These are phyloP conservation scores for Rhopalosiphum maidis DNA, from an alignment of 1,140 invertebrate genomes.

Conservation along the genomic window DNA sequence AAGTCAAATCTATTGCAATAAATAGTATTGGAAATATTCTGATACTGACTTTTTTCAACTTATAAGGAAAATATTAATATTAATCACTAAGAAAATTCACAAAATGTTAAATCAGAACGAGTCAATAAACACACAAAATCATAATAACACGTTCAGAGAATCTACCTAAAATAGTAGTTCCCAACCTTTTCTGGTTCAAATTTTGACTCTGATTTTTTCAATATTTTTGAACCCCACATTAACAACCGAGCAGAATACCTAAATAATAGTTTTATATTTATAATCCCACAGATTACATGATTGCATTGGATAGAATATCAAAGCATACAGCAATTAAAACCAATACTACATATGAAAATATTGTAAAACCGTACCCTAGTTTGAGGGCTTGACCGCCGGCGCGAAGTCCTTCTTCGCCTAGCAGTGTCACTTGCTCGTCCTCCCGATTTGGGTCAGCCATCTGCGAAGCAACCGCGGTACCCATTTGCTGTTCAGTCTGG, in stretches of 20 bases:
- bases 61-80: background rate
- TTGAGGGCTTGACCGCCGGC: slow-evolving; percentile 87
- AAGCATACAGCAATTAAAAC: slow-evolving; percentile 49
- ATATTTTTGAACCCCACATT: slow-evolving; percentile 45
- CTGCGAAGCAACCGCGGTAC: slow-evolving; percentile 67
- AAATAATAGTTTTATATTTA: slow-evolving; percentile 47
- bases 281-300: slow-evolving; percentile 44
- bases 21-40: background rate
- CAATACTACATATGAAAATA: slow-evolving; percentile 46
- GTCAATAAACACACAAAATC: slow-evolving; percentile 1
- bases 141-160: slow-evolving; percentile 42
- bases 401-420: slow-evolving; percentile 91
- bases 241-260: slow-evolving; percentile 53
- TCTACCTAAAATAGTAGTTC: slow-evolving; percentile 56
- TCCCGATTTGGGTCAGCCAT: slow-evolving; percentile 90
- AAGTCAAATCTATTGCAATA: background rate
- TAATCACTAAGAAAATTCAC: slow-evolving; percentile 6
- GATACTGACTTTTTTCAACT: background rate
- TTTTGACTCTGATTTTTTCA: slow-evolving; percentile 48
- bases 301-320: slow-evolving; percentile 51
- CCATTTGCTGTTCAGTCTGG: slow-evolving; percentile 70
- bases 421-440: slow-evolving; percentile 91
- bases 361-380: slow-evolving; percentile 78
- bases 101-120: background rate
- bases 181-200: slow-evolving; percentile 54